Base-by-base conservation (phyloP, 2,797 vertebrate genomes). In the Scarus forsteni region DNA sequence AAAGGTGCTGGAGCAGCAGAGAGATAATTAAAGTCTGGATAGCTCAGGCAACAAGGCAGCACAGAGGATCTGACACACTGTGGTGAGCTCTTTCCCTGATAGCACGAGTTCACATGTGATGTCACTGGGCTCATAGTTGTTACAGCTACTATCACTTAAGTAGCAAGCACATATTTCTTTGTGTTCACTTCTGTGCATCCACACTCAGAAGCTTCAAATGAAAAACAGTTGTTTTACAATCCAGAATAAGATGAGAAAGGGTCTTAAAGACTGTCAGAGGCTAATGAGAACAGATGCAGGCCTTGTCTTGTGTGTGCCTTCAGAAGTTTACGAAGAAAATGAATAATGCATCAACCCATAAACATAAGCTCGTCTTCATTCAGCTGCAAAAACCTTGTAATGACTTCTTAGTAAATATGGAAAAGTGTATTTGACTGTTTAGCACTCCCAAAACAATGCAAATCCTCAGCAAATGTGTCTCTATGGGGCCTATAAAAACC, bases 1-100 rank as follows among this genome's bases (percentile, higher is more conserved):
- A 66, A 63, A 79, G 46, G 44, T 72, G 46, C 19, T 61, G 42
- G 44, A 75, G 38, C 58, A 13, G 35, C 58, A 71, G 56, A 18
- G 39, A 53, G 19, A 42, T 52, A 74, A 70, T 75, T 10, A 56
- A 70, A 62, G 34, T 43, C 19, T 45, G 38, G 16, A 49, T 42
- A 36, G 19, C 63, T 46, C 27, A 63, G 56, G 48, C 43, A 44
- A 58, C 52, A 34, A 42, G 40, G n/a, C 38, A 60, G 61, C 15
- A 65, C 3, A 60, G 46, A 43, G 38, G 52, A 15, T 49, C 12
- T 60, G 46, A 71, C n/a, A 62, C 65, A 56, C 7, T 58, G 38
- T 14, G 19, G 45, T 49, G 11, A 60, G 44, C 34, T 43, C 8
- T 27, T 34, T 39, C 50, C 35, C 18, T 19, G 62, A 65, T 52